phyloP scores from a whole-genome alignment of 1,140 invertebrate genomes.

The Stenopsyche tienmushanensis region DNA sequence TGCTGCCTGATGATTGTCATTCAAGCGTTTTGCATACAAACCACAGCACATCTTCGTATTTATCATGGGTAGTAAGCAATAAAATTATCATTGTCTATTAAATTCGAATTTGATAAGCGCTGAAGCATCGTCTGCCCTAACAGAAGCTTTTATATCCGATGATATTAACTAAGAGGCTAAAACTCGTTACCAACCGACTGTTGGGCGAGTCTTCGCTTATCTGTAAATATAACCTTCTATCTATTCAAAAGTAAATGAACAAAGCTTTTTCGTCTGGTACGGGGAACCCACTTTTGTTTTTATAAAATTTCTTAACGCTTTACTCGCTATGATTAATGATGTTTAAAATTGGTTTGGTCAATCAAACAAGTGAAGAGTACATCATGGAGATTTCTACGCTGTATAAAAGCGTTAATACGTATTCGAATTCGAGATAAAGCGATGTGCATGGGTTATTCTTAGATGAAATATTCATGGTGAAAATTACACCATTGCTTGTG shows the following conservation, averaged over 20 bases:
- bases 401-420: too few relatives aligned
- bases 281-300: conserved; percentile 37
- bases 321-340: conserved; percentile 36
- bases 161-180: not conserved
- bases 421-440: too few relatives aligned
- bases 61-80: too few relatives aligned
- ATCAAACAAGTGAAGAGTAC: conserved; percentile 32
- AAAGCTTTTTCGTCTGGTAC: conserved; percentile 27
- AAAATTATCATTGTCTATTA: too few relatives aligned
- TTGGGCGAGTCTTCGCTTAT: not conserved
- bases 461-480: too few relatives aligned
- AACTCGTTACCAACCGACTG: conserved; percentile 3
- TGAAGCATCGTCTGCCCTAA: not conserved
- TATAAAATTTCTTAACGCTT: conserved; percentile 37
- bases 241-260: conserved; percentile 21
- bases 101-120: conserved; percentile 5
- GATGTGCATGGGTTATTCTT: too few relatives aligned
- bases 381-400: conserved; percentile 27
- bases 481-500: too few relatives aligned
- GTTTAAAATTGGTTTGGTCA: conserved; percentile 38
- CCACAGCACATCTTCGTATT: too few relatives aligned
- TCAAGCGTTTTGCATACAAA: too few relatives aligned
- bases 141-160: not conserved
- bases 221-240: conserved; percentile 6
- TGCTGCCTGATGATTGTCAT: too few relatives aligned